Conservation (phyloP, 2,888 invertebrate species). For the Amiota communis region DNA sequence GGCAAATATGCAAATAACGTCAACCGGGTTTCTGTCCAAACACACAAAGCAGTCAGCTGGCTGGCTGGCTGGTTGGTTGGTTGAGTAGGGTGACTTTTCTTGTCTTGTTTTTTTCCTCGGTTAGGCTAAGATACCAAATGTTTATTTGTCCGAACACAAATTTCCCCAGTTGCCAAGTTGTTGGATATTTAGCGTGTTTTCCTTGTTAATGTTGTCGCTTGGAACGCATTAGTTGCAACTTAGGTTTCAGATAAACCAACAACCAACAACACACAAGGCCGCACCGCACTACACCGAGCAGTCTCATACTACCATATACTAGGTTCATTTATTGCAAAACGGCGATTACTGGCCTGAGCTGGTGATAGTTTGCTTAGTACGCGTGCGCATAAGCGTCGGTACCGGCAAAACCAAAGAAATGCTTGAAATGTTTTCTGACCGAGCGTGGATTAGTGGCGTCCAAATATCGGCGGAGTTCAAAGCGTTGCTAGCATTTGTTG, state of each 20-base stretch:
- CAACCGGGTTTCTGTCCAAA: slow-evolving; percentile 45
- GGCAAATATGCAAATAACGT: slow-evolving; percentile 59
- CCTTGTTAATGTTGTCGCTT: slow-evolving; percentile 51
- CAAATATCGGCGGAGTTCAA: slow-evolving; percentile 63
- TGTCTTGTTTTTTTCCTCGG: background rate
- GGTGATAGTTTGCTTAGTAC: slow-evolving; percentile 58
- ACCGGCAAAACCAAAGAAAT: slow-evolving; percentile 61
- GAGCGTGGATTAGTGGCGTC: slow-evolving; percentile 67
- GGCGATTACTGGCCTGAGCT: slow-evolving; percentile 49
- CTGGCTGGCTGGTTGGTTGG: background rate
- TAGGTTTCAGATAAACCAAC: background rate
- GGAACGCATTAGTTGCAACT: slow-evolving; percentile 46
- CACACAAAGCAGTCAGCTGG: slow-evolving; percentile 45
- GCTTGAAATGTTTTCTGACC: slow-evolving; percentile 63
- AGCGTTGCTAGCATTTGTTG: slow-evolving; percentile 67
- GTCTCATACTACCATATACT: too few species aligned
- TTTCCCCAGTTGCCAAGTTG: slow-evolving; percentile 37
- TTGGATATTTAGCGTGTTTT: slow-evolving; percentile 58
- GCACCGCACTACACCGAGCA: too few species aligned
- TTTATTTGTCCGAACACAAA: slow-evolving; percentile 4
- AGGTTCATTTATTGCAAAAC: slow-evolving; percentile 45
- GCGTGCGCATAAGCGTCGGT: slow-evolving; percentile 61
- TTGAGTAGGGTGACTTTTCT: too few species aligned
- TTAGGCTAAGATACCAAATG: background rate
- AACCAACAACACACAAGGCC: background rate